Evolutionary conservation across 1,140 invertebrate species (phyloP).

Genomic region (Drosophila orosa): DNA sequence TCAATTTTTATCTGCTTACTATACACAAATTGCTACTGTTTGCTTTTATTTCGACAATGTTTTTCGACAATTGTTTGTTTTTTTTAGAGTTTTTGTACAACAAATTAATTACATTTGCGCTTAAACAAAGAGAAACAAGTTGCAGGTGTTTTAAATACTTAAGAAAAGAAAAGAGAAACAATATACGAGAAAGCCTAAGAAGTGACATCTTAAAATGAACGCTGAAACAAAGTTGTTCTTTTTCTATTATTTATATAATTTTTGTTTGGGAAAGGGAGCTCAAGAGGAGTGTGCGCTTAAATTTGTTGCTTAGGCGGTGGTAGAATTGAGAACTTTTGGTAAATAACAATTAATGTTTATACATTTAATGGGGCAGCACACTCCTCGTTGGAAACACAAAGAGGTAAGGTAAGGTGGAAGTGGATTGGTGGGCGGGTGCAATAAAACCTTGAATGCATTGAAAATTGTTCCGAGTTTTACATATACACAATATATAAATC

Average conservation of each 20-base stretch:
- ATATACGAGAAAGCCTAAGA: slow-evolving; percentile 4
- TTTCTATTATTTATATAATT: background rate
- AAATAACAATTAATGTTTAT: slow-evolving; percentile 28
- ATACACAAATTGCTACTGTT: slow-evolving; percentile 79
- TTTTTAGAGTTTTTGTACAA: slow-evolving; percentile 64
- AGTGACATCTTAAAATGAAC: slow-evolving; percentile 21
- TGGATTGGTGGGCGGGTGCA: slow-evolving; percentile 38
- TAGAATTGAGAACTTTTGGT: slow-evolving; percentile 34
- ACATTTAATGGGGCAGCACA: slow-evolving; percentile 16
- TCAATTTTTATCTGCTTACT: slow-evolving; percentile 69
- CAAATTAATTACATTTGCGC: slow-evolving; percentile 71
- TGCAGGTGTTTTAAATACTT: slow-evolving; percentile 62
- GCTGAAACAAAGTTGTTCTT: slow-evolving; percentile 11
- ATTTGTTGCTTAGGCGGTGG: slow-evolving; percentile 22
- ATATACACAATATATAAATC: slow-evolving; percentile 80
- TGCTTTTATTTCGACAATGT: slow-evolving; percentile 72
- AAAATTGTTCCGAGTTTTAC: slow-evolving; percentile 49
- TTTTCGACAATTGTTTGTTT: slow-evolving; percentile 52
- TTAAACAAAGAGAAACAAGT: slow-evolving; percentile 64
- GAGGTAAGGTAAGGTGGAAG: slow-evolving; percentile 1
- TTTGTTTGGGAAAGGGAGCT: background rate
- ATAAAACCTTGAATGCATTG: slow-evolving; percentile 64
- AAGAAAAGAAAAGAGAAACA: slow-evolving; percentile 43
- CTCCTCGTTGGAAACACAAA: slow-evolving; percentile 1
- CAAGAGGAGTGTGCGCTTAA: background rate